A percentile compares a stretch with the other conserved stretches of the same genome.
phyloP scores from a whole-genome alignment of 1,140 invertebrate species.

The Saccostrea glomerata region DNA sequence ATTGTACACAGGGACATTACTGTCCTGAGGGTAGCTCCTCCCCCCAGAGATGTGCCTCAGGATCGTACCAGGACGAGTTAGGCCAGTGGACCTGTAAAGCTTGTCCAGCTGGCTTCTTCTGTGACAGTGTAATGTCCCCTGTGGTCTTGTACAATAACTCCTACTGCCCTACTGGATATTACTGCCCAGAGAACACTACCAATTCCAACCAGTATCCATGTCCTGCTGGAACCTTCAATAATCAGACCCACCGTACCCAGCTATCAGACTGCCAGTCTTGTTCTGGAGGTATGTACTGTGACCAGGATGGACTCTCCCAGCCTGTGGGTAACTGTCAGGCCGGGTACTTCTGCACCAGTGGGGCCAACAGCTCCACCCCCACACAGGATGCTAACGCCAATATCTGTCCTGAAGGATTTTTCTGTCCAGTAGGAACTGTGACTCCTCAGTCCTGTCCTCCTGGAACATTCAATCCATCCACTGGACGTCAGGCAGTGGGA shows the following conservation, averaged over 20 bases:
- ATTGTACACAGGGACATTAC: conserved; percentile 74
- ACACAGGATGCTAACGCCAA: conserved; percentile 63
- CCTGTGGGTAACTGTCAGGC: conserved; percentile 70
- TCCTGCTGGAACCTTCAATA: conserved; percentile 74
- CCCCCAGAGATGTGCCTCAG: conserved; percentile 67
- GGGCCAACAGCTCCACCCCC: conserved; percentile 72
- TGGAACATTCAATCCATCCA: conserved; percentile 69
- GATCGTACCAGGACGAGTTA: conserved; percentile 73
- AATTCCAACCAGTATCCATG: conserved; percentile 69
- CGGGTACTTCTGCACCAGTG: conserved; percentile 73
- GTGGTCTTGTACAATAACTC: conserved; percentile 73
- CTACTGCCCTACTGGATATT: conserved; percentile 71
- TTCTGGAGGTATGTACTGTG: conserved; percentile 74
- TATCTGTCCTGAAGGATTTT: conserved; percentile 73
- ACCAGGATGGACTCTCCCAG: conserved; percentile 62
- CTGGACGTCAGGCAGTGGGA: conserved; percentile 59
- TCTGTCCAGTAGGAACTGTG: conserved; percentile 69
- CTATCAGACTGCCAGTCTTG: conserved; percentile 69
- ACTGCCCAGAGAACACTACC: conserved; percentile 72
- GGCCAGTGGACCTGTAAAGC: conserved; percentile 69
- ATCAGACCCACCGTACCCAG: conserved; percentile 68
- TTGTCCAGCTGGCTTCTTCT: conserved; percentile 74
- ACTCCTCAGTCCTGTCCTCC: conserved; percentile 69
- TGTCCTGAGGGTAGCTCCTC: conserved; percentile 67
- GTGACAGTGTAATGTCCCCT: conserved; percentile 70